These are phyloP conservation scores for Pseudobourletiella spinata DNA, from an alignment of 1,140 invertebrate species.

Conservation along the genomic window DNA sequence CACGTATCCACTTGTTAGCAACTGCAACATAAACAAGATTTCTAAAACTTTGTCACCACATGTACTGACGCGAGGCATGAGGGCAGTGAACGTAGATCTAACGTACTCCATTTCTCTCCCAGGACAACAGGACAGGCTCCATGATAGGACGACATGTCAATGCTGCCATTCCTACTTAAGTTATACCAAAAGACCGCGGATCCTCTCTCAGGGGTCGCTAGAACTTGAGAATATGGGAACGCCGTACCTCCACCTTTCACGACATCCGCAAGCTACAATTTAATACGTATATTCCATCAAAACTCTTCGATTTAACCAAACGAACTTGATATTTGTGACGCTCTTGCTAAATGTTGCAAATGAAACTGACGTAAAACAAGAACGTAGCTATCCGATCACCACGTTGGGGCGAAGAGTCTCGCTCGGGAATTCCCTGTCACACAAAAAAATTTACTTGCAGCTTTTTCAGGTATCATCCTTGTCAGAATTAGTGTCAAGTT, in stretches of 20 bases:
- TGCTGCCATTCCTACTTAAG: not conserved
- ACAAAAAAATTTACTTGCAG: not conserved
- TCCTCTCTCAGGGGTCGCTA: not conserved
- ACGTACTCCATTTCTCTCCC: conserved; percentile 11
- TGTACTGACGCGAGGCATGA: not conserved
- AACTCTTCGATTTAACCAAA: not conserved
- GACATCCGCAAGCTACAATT: not conserved
- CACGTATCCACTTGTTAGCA: conserved; percentile 9
- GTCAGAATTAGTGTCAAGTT: not conserved
- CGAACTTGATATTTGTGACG: not conserved
- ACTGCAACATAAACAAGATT: not conserved
- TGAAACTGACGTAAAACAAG: conserved; percentile 10
- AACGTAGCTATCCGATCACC: conserved; percentile 10
- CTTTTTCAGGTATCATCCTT: not conserved
- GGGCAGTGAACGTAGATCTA: not conserved
- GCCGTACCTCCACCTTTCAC: not conserved
- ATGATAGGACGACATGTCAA: not conserved
- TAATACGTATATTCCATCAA: not conserved
- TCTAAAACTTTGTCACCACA: not conserved
- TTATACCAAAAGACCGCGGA: conserved; percentile 10
- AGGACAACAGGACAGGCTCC: not conserved
- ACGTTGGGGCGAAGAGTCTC: not conserved
- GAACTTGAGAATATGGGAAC: not conserved
- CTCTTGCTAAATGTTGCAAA: not conserved
- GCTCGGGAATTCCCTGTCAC: not conserved